These are phyloP conservation scores for rabbit (Oryctolagus cuniculus) DNA, from an alignment of 2,113 vertebrate species.

Conservation along the genomic window mOryCun1.1 NC_091432.1:111561501-111562000, in stretches of 20 bases:
- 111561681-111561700: no score
- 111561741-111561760: neutral
- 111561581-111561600: no score
- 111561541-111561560: no score
- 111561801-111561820: neutral
- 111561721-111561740: neutral
- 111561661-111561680: no score
- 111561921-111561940: neutral
- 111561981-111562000: neutral
- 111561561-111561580: no score
- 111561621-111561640: no score
- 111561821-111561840: neutral
- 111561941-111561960: neutral
- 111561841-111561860: neutral
- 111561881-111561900: neutral
- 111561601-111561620: no score
- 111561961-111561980: neutral
- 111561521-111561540: no score
- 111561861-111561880: neutral
- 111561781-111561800: neutral
- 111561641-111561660: no score
- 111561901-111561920: neutral
- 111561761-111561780: neutral
- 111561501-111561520: no score
- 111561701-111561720: no score